Base-by-base conservation (phyloP, 2,113 vertebrate species). In the Campylomormyrus numenius region DNA sequence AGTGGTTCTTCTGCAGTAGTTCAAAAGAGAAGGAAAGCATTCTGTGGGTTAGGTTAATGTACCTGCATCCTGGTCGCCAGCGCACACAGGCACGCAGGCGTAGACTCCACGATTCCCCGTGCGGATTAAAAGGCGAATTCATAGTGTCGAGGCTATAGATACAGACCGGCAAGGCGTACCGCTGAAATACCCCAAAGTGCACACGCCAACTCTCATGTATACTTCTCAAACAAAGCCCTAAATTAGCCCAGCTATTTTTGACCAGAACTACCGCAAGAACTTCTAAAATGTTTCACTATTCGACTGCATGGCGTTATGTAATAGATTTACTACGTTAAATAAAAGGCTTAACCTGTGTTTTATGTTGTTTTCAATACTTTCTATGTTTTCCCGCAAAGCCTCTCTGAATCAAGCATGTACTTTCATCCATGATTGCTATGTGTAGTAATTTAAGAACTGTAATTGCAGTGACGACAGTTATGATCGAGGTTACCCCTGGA, bases 241-340 rank as follows among this genome's bases (percentile, higher is more conserved):
- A 90, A 90, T 90, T 90, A 91, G 39, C 58, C 17, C 7, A 58
- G 83, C 89, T 91, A 91, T 91, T 91, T 90, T 90, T 24, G 74
- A 88, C 27, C 74, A 83, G 88, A 91, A 83, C 70, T 50, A 88
- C 86, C 50, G 84, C 90, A 90, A 89, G 85, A 88, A 90, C 85
- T 90, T 70, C 83, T 39, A 88, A 89, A 89, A n/a, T 77, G 31
- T 88, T 62, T 52, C 24, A n/a, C 8, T 49, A 58, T 80, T 84
- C 21, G 4, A 45, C 45, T 24, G 17, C 13, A 56, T 17, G 52
- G 21, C 7, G 7, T 35, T 35, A 39, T 10, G 3, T 9, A 21
- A 83, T 31, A 45, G 17, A 21, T 5, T 50, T 31, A 24, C 4
- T 9, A 83, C 19, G 15, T 66, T 45, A 45, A 86, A 21, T 6